Conservation (phyloP, 2,797 vertebrate genomes). For the Sebastes dallii region DNA sequence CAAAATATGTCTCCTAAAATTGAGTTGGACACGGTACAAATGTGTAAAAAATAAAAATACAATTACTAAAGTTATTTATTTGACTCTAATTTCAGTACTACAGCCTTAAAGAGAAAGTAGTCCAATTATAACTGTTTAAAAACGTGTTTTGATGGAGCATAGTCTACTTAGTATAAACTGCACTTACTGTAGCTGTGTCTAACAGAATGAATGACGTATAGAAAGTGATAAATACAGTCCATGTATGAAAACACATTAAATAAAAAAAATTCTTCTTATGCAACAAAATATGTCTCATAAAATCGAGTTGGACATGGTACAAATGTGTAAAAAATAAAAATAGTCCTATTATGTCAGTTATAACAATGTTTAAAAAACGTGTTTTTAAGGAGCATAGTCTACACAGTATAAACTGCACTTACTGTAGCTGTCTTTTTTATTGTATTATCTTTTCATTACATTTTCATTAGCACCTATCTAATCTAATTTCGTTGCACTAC, state of each 20-base stretch:
- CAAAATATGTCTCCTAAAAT: neutral
- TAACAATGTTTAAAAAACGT: too few species aligned
- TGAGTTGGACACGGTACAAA: neutral
- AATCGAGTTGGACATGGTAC: too few species aligned
- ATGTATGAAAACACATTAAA: neutral
- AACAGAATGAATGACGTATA: slow-evolving; percentile 47
- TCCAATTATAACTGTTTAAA: neutral
- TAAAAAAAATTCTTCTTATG: too few species aligned
- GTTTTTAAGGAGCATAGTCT: too few species aligned
- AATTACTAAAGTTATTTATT: neutral
- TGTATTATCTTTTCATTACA: too few species aligned
- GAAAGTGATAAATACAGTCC: slow-evolving; percentile 4
- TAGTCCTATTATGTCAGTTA: too few species aligned
- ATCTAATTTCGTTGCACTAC: too few species aligned
- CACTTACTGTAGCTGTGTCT: neutral
- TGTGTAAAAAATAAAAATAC: neutral
- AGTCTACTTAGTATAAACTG: neutral
- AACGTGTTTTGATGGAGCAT: neutral
- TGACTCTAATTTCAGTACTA: neutral
- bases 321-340: too few species aligned
- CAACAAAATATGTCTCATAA: too few species aligned
- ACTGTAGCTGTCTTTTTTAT: neutral
- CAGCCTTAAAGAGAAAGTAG: neutral
- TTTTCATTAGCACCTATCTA: too few species aligned
- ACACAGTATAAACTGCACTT: neutral